phyloP scores from a whole-genome alignment of 2,888 invertebrate species.

The Drosophila mimica region DNA sequence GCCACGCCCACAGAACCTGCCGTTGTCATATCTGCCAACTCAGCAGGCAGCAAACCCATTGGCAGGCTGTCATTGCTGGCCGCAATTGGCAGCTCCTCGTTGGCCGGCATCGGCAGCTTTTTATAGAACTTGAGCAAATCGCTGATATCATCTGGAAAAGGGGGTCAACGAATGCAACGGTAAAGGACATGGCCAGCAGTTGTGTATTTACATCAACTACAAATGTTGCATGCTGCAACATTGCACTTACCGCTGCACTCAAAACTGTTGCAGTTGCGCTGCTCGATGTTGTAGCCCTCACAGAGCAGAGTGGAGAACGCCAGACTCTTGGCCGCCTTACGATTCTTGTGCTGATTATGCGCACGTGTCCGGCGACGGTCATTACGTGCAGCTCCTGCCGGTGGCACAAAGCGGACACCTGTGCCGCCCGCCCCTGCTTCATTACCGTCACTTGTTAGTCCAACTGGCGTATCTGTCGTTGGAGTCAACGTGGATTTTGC shows the following conservation, averaged over 20 bases:
- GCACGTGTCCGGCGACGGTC: conserved; percentile 53
- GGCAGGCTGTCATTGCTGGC: conserved; percentile 24
- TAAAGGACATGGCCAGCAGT: neutral
- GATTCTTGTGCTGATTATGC: conserved; percentile 71
- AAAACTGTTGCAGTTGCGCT: conserved; percentile 85
- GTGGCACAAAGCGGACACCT: conserved; percentile 69
- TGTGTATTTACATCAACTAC: neutral
- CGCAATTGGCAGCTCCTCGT: conserved; percentile 66
- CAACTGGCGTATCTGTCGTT: conserved; percentile 26
- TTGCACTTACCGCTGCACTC: conserved; percentile 83
- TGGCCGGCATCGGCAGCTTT: conserved; percentile 70
- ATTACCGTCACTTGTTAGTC: conserved; percentile 64
- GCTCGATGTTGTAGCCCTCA: conserved; percentile 85
- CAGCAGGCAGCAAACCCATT: conserved; percentile 22
- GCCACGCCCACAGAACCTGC: conserved; percentile 35
- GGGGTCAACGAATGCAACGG: neutral
- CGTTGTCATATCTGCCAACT: conserved; percentile 54
- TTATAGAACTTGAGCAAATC: conserved; percentile 85
- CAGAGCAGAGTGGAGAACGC: conserved; percentile 83
- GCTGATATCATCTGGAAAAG: conserved; percentile 83
- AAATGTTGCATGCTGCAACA: neutral
- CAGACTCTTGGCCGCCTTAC: conserved; percentile 79
- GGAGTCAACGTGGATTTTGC: conserved; percentile 11
- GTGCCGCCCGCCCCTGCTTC: conserved; percentile 35
- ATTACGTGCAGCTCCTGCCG: conserved; percentile 51